A percentile compares a stretch with the other conserved stretches of the same genome.
Conservation (phyloP, 2,113 vertebrate genomes). For the Lasiurus cinereus region DNA sequence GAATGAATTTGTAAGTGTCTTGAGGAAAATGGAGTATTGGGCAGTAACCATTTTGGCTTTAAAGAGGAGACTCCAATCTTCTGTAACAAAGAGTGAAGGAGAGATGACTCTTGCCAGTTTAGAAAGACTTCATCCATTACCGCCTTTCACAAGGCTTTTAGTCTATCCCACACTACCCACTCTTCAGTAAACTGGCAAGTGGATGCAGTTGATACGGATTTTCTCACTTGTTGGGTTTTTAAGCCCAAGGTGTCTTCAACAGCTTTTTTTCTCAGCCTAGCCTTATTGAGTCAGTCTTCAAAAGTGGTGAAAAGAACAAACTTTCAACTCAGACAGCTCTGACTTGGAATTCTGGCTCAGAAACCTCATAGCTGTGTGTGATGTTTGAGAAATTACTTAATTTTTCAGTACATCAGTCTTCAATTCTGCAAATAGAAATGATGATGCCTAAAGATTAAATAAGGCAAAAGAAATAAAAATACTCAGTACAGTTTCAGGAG, state of each 20-base stretch:
- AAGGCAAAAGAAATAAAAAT: slow-evolving; percentile 17
- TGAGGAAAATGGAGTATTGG: slow-evolving; percentile 20
- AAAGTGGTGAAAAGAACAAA: not conserved
- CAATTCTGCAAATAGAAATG: slow-evolving; percentile 4
- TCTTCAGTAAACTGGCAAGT: slow-evolving; percentile 11
- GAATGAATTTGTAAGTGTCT: slow-evolving; percentile 61
- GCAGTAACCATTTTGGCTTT: slow-evolving; percentile 24
- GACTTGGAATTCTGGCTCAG: not conserved
- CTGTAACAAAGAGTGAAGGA: not conserved
- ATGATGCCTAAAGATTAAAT: slow-evolving; percentile 37
- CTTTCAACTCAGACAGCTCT: slow-evolving; percentile 19
- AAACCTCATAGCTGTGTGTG: not conserved
- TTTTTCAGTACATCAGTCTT: slow-evolving; percentile 21
- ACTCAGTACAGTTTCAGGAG: not conserved
- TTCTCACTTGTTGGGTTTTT: slow-evolving; percentile 28
- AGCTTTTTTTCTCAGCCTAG: slow-evolving; percentile 27
- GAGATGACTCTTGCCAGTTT: not conserved
- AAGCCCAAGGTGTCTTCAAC: not conserved
- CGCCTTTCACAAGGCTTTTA: not conserved
- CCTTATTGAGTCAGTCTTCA: slow-evolving; percentile 23
- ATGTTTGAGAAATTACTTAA: slow-evolving; percentile 52
- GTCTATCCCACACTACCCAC: not conserved
- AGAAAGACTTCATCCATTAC: not conserved
- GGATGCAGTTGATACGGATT: not conserved
- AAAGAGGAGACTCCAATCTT: slow-evolving; percentile 45